Percentiles rank a stretch among this genome's conserved stretches.
These are phyloP conservation scores for Leptocoma aspasia DNA, from an alignment of 2,113 vertebrate species.

Conservation along the genomic window DNA sequence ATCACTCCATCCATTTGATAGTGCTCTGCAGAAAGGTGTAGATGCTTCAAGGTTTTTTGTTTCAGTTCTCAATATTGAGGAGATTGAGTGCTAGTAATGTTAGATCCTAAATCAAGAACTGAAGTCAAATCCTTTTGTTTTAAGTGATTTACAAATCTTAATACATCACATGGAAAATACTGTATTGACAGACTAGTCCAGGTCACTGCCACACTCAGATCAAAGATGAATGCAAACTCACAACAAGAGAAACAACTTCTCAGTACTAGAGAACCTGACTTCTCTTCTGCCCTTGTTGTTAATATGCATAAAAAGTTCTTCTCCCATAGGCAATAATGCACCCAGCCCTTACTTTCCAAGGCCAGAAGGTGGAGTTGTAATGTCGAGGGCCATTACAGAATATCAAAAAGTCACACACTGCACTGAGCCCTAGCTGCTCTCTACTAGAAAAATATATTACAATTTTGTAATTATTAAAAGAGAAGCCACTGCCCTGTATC, in stretches of 20 bases:
- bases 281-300: background rate
- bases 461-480: background rate
- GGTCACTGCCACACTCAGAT: background rate
- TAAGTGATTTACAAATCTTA: background rate
- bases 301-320: background rate
- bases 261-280: background rate
- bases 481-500: background rate
- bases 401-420: background rate
- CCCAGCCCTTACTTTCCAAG: background rate
- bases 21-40: background rate
- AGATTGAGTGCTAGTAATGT: background rate
- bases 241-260: background rate
- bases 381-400: background rate
- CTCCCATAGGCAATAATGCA: background rate
- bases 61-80: background rate
- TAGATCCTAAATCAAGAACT: background rate
- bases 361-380: slow-evolving; percentile 25
- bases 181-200: background rate
- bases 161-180: background rate
- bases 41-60: background rate
- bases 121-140: background rate
- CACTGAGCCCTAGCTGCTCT: background rate
- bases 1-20: background rate
- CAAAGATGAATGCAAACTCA: accelerated
- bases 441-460: background rate